Conservation (phyloP, 1,140 invertebrate species). For the Drosophila ficusphila region DNA sequence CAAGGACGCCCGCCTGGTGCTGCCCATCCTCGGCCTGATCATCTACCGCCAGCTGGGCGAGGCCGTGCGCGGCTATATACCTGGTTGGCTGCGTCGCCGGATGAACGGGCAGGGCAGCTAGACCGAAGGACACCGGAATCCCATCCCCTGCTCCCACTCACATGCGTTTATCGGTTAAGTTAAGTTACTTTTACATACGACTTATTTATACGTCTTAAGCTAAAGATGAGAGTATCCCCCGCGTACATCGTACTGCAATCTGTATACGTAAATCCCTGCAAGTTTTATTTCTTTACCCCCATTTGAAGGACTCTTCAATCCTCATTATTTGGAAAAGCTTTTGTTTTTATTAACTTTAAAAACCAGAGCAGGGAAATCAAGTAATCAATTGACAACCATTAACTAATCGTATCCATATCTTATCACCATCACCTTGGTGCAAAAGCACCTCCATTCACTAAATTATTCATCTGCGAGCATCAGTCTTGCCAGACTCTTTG, state of each 20-base stretch:
- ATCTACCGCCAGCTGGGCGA: conserved; percentile 90
- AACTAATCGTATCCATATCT: not conserved
- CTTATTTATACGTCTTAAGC: conserved; percentile 60
- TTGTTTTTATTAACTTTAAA: not conserved
- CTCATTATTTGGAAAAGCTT: too few relatives aligned
- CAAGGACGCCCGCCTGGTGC: conserved; percentile 90
- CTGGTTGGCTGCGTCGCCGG: conserved; percentile 81
- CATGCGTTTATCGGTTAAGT: conserved; percentile 74
- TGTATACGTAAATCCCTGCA: conserved; percentile 40
- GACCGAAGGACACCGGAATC: not conserved
- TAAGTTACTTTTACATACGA: conserved; percentile 66
- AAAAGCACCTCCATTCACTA: not conserved
- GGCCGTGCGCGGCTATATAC: conserved; percentile 85
- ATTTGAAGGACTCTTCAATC: too few relatives aligned
- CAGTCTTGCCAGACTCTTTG: not conserved
- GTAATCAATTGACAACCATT: not conserved
- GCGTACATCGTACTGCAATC: conserved; percentile 9
- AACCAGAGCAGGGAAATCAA: not conserved
- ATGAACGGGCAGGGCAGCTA: conserved; percentile 51
- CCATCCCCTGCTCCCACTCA: conserved; percentile 15
- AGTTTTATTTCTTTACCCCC: not conserved
- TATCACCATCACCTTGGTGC: not conserved
- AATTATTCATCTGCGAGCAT: not conserved
- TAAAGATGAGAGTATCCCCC: conserved; percentile 36
- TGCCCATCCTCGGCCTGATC: conserved; percentile 90